Evolutionary conservation across 2,113 vertebrate genomes (phyloP), one percentile per base, ranked within the genome.

Genomic region (Seriola quinqueradiata): DNA sequence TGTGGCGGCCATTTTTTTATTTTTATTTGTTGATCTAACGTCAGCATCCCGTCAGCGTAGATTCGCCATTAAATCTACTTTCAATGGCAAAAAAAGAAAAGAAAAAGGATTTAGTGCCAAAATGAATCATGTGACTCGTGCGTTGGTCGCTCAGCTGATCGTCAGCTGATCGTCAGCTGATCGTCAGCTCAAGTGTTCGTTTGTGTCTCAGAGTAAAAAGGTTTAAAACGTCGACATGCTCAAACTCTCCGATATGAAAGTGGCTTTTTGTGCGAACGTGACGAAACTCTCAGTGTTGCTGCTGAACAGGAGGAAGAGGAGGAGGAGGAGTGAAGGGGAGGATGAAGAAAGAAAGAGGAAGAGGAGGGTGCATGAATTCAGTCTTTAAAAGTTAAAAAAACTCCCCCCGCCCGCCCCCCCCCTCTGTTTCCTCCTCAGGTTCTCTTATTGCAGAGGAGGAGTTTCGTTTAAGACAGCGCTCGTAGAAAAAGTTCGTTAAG

Each of bases 401-500:
- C 28, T 28, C 28, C 28, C 28, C 28, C 28, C 28, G 28, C 2
- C 0, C 0, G 9, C 5, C 54, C 28, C 19, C 28, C 19, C 36
- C 74, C 75, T 46, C 70, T n/a, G 57, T 14, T 25, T 10, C 59
- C 63, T 59, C 69, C 4, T 14, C 34, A 36, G 66, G 23, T 55
- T 64, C 79, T 71, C 9, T 92, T 92, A 88, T 90, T 94, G 90
- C 91, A 89, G 91, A 82, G 28, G 78, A 87, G 57, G 70, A 70
- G 63, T 55, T 50, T 40, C 36, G 50, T 86, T 85, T 76, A 50
- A 90, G 87, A 87, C 68, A 64, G 74, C 21, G 84, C 69, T 75
- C 12, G 34, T 88, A 93, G 70, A 90, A 91, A 93, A 92, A 79
- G 63, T 87, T 55, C 23, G 13, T 88, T 81, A 46, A 81, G 67